Evolutionary conservation across 2,113 vertebrate species (phyloP).

Genomic region (Gadus chalcogrammus): DNA sequence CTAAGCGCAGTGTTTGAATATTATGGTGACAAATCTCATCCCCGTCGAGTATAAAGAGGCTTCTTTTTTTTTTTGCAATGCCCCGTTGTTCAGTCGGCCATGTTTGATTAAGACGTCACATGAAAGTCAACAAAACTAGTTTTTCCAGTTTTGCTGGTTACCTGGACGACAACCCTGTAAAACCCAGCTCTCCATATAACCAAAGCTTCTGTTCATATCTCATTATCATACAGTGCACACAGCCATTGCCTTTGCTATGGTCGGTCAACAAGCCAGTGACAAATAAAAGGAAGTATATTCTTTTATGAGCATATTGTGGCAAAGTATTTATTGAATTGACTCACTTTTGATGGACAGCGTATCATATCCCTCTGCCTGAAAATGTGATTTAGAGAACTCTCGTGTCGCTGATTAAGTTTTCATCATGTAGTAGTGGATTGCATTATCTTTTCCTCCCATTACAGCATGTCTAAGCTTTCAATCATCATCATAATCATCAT

Average conservation of each 20-base stretch:
- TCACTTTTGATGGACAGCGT: too few relatives aligned
- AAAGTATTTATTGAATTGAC: too few relatives aligned
- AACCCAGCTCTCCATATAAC: too few relatives aligned
- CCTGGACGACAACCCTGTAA: slow-evolving; percentile 18
- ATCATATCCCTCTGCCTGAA: too few relatives aligned
- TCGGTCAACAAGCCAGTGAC: not conserved
- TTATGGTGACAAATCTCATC: not conserved
- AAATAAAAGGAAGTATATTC: too few relatives aligned
- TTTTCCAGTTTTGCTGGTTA: slow-evolving; percentile 47
- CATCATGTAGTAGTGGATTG: slow-evolving; percentile 26
- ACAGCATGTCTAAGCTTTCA: not conserved
- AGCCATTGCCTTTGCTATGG: too few relatives aligned
- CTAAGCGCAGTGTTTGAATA: slow-evolving; percentile 23
- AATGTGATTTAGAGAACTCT: too few relatives aligned
- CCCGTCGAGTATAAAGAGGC: slow-evolving; percentile 4
- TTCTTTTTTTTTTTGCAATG: slow-evolving; percentile 22
- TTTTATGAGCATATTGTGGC: too few relatives aligned
- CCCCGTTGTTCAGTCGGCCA: slow-evolving; percentile 16
- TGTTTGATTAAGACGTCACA: slow-evolving; percentile 12
- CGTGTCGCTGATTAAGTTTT: slow-evolving; percentile 11
- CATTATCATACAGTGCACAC: too few relatives aligned
- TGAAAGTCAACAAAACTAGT: slow-evolving; percentile 52
- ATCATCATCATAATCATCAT: slow-evolving; percentile 41
- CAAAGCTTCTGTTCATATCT: slow-evolving; percentile 15
- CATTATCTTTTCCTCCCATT: slow-evolving; percentile 27